Base-by-base conservation (phyloP, 1,140 invertebrate species). In the Meloidogyne chitwoodi region DNA sequence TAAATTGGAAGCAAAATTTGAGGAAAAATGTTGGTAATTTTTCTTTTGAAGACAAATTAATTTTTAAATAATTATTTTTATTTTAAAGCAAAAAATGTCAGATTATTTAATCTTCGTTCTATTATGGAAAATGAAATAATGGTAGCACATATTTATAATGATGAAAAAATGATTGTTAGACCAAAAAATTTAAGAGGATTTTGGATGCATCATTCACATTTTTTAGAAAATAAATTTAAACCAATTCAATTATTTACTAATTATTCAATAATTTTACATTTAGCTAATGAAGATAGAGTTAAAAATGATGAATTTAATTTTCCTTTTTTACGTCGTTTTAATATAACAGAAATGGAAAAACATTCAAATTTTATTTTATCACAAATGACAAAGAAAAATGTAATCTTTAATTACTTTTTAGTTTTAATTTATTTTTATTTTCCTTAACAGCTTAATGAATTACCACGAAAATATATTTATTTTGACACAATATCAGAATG, bases 91-190 rank as follows among this genome's bases (percentile, higher is more conserved):
- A n/a, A 34, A 26, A 24, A 26, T 27, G 76, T 76, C 12, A 16
- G 26, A 14, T 44, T 63, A 63, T 76, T 76, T 66, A 76, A 65
- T 63, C 12, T 76, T 22, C 68, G 75, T n/a, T 24, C 26, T 19
- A 1, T 76, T 14, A 38, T 76, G 44, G 16, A 22, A 1, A n/a
- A 70, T 8, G 68, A 61, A 29, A 70, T 76, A 12, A 61, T 29
- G 26, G 64, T 66, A 6, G 56, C 76, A 5, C 69, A 75, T 48
- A 77, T 77, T 31, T 78, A 77, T 61, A 77, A 76, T 22, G 76
- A 78, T 29, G 77, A 80, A 68, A 78, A 78, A 64, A 74, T 78
- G 77, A 38, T 78, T 22, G 78, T 78, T 19, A 63, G 77, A 5
- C 77, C 77, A 38, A 65, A 41, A 16, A 78, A 56, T 24, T 31